Evolutionary conservation across 2,113 vertebrate species (phyloP).

Genomic region (Aphyosemion australe): DNA sequence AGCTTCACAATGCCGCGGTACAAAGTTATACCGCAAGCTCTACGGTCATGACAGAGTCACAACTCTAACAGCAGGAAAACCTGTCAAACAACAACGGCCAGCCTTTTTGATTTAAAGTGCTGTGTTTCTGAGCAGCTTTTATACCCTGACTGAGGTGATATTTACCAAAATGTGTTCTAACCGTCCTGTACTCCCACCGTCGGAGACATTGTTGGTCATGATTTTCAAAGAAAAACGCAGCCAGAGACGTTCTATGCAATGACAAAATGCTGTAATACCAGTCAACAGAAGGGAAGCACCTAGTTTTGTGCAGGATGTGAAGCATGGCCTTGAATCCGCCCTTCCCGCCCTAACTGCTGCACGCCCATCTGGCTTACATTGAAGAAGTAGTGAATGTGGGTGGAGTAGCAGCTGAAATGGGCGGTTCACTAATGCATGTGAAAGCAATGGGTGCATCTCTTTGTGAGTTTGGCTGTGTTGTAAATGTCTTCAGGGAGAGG

Average conservation of each 20-base stretch:
- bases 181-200: neutral
- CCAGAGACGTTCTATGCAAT: neutral
- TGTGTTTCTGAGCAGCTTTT: neutral
- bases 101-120: slow-evolving; percentile 3
- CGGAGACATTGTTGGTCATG: slow-evolving; percentile 4
- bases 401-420: slow-evolving; percentile 63
- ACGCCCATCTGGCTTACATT: slow-evolving; percentile 61
- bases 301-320: slow-evolving; percentile 28
- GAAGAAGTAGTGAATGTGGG: slow-evolving; percentile 43
- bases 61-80: slow-evolving; percentile 6
- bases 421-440: slow-evolving; percentile 21
- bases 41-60: slow-evolving; percentile 11
- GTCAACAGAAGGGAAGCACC: slow-evolving; percentile 10
- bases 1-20: neutral
- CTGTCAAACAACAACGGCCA: slow-evolving; percentile 9
- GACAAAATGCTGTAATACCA: neutral
- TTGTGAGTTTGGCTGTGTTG: neutral
- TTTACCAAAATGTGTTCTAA: slow-evolving; percentile 12
- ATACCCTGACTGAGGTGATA: slow-evolving; percentile 8
- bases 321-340: slow-evolving; percentile 38
- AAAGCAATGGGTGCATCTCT: neutral
- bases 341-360: slow-evolving; percentile 57
- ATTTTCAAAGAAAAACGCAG: slow-evolving; percentile 3
- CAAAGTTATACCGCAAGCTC: slow-evolving; percentile 23
- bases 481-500: slow-evolving; percentile 12